These are phyloP conservation scores for Casuarius casuarius DNA, from an alignment of 2,113 vertebrate genomes.

Conservation along the genomic window DNA sequence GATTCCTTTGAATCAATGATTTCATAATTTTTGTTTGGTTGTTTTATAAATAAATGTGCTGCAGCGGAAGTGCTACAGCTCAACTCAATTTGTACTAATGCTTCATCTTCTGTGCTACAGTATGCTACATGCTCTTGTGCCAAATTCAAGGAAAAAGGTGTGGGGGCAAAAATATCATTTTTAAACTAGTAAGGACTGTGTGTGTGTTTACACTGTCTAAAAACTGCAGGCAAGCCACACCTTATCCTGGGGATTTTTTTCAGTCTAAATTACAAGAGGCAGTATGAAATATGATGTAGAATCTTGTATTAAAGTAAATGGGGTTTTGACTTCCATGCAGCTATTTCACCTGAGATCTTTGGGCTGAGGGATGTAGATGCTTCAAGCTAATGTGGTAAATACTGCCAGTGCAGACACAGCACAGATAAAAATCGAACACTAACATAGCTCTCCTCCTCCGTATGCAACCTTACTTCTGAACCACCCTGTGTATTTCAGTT, in stretches of 20 bases:
- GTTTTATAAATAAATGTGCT: slow-evolving; percentile 74
- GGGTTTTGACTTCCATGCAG: not conserved
- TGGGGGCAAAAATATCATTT: not conserved
- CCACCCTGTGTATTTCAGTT: not conserved
- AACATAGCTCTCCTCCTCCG: not conserved
- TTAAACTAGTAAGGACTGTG: not conserved
- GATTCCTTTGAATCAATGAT: slow-evolving; percentile 73
- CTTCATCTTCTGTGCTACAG: not conserved
- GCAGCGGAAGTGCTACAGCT: slow-evolving; percentile 49
- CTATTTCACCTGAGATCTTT: not conserved
- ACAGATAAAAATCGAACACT: not conserved
- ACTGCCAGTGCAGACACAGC: not conserved
- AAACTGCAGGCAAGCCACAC: not conserved
- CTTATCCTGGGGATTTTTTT: not conserved
- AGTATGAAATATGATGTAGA: not conserved
- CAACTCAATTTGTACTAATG: not conserved
- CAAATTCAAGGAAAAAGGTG: not conserved
- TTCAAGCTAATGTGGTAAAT: not conserved
- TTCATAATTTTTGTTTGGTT: slow-evolving; percentile 47
- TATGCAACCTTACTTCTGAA: not conserved
- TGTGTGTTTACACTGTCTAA: not conserved
- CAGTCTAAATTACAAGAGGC: not conserved
- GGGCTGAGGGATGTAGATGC: not conserved
- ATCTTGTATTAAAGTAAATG: fast-evolving
- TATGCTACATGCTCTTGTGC: not conserved